Evolutionary conservation across 2,113 vertebrate genomes (phyloP), one percentile per base, ranked within the genome.

Genomic region (Pseudolaguvia tuberculata): DNA sequence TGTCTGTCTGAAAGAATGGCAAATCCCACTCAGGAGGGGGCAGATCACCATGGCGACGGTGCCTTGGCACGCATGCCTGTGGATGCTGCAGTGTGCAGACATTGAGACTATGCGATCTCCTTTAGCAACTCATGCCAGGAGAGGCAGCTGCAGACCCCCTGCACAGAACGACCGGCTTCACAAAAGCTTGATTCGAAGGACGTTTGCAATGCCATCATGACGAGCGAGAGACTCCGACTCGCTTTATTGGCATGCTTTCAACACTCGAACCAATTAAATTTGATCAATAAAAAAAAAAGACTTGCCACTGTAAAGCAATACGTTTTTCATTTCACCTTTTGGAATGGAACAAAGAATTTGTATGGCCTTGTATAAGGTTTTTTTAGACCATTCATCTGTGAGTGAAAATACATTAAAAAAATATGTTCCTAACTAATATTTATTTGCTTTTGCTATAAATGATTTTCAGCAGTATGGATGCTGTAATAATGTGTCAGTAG

Each of bases 41-140:
- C 81, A 83, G 89, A 89, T 92, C 88, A 86, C 91, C 91, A 92
- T 92, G 87, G 90, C 85, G 87, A 92, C 90, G 84, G 84, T 83
- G 80, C 86, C 51, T 86, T 82, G 79, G 80, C 77, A 83, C 57
- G 61, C 77, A 83, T 83, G 82, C 81, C 81, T 86, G 83, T 83
- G 70, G 86, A 88, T 90, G 86, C 86, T 88, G 89, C 88, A 89
- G 86, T 87, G 81, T 87, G 79, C 80, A 87, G 84, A 81, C 81
- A 85, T 85, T 87, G 84, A 81, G 87, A 84, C 80, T 56, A 67
- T 66, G 62, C 20, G 78, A 42, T 42, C 87, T 91, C 87, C 87
- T 87, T 89, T 90, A 84, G 89, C 88, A 90, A 89, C 88, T 79
- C 78, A 12, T 77, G 65, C 80, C 67, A 31, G 13, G 70, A 69